Base-by-base conservation (phyloP, 2,888 invertebrate genomes). In the Argyresthia goedartella region DNA sequence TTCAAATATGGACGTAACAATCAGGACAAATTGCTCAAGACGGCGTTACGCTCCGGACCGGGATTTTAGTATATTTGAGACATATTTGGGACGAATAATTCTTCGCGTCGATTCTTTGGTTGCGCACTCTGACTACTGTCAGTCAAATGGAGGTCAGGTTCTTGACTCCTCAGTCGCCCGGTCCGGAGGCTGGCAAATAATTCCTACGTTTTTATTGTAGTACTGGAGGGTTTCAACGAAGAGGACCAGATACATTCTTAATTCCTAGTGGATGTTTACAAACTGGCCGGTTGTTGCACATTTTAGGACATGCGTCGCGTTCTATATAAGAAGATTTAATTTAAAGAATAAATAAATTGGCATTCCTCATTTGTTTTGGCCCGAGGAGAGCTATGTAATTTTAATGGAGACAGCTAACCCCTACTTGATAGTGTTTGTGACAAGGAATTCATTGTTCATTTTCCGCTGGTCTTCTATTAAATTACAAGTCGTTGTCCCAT, bases 1-100 rank as follows among this genome's bases (percentile, higher is more conserved):
- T 73, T 76, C 71, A 75, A 78, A 81, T 80, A 84, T 85, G 85
- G 85, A 86, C 85, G 85, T 84, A 78, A 81, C 60, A 74, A 69
- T 76, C 61, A 84, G 85, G 85, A 84, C 85, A 81, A 76, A 71
- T 39, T 76, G 82, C 66, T 73, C 69, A 75, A 84, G 81, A 82
- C 81, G 85, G 85, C 69, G 74, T 71, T 62, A 64, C 66, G 66
- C 60, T 69, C 61, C 52, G 73, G 76, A 69, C 73, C 72, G 70
- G 65, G 57, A 61, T 15, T 44, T 44, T 44, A 10, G 8, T 44
- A 25, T 25, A 25, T 25, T 25, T 25, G 25, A 25, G 25, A 25
- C 25, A 25, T 25, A 25, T 25, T 25, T 25, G 25, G 25, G 25
- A 25, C 25, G 25, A 25, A 25, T 25, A 25, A n/a, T 25, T 25